A percentile compares a stretch with the other conserved stretches of the same genome.
These are phyloP conservation scores for Crocidura indochinensis DNA, from an alignment of 2,797 vertebrate species.

Conservation along the genomic window DNA sequence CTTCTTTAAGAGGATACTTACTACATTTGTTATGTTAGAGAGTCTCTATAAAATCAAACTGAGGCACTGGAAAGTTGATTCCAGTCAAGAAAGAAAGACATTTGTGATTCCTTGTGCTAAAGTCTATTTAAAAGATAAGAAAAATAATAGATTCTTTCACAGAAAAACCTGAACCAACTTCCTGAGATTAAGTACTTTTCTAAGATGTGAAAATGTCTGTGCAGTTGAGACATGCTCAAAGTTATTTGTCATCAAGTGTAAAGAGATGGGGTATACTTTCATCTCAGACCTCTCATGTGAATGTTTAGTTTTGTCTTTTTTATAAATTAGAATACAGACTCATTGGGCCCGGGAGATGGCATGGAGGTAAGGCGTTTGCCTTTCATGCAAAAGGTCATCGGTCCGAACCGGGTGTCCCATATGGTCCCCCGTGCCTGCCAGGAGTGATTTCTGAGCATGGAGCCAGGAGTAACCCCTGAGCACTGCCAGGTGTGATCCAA, in stretches of 20 bases:
- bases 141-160: not conserved
- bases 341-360: too few species aligned
- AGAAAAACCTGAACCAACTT: conserved; percentile 22
- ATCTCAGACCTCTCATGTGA: not conserved
- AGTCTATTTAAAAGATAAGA: not conserved
- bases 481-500: too few species aligned
- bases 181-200: not conserved
- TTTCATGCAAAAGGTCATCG: too few species aligned
- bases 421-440: too few species aligned
- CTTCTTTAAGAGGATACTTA: conserved; percentile 22
- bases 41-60: not conserved
- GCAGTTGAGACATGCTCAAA: not conserved
- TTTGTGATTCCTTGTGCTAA: not conserved
- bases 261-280: not conserved
- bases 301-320: not conserved
- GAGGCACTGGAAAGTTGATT: conserved; percentile 23
- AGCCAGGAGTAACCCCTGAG: too few species aligned
- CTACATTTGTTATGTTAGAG: conserved; percentile 9
- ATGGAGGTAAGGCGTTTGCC: too few species aligned
- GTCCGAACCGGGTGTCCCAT: too few species aligned
- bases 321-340: not conserved
- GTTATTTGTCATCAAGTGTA: not conserved
- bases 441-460: too few species aligned
- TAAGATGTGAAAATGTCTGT: not conserved
- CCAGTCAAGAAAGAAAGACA: not conserved